These are phyloP conservation scores for Pelvicachromis taeniatus DNA, from an alignment of 2,113 vertebrate genomes.

Conservation along the genomic window DNA sequence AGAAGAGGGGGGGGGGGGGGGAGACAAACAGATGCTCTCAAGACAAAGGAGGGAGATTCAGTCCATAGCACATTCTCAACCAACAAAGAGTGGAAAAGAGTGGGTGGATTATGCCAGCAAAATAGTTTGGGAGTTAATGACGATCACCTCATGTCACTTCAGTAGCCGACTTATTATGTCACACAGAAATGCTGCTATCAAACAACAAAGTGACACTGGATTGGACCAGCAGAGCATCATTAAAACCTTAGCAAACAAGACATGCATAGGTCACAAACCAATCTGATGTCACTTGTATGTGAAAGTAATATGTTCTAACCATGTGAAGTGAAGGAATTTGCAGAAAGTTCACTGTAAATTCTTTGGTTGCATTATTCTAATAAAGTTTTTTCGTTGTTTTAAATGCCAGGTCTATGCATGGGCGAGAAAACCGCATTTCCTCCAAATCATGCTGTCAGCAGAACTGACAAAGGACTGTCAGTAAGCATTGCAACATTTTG, in stretches of 20 bases:
- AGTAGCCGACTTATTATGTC: constrained; percentile 14
- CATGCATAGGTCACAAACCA: constrained; percentile 35
- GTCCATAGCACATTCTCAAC: constrained; percentile 71
- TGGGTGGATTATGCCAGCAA: constrained; percentile 48
- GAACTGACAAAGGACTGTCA: not conserved
- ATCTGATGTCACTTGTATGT: not conserved
- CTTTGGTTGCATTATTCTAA: not conserved
- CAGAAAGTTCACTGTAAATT: not conserved
- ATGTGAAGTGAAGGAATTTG: not conserved
- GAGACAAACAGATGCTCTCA: constrained; percentile 72
- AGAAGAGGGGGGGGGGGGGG: constrained; percentile 57
- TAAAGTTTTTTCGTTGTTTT: not conserved
- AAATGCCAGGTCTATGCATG: accelerated
- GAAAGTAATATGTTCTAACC: not conserved
- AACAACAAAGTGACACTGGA: not conserved
- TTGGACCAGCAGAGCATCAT: not conserved
- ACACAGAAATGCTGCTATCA: not conserved
- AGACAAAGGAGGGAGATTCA: constrained; percentile 76
- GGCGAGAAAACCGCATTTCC: not conserved
- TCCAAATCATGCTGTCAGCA: not conserved
- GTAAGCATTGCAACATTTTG: constrained; percentile 31
- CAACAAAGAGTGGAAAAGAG: constrained; percentile 63
- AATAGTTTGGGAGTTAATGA: constrained; percentile 23
- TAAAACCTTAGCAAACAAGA: constrained; percentile 32
- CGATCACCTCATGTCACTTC: constrained; percentile 22